Evolutionary conservation across 2,888 invertebrate species (phyloP).

Genomic region (Synanthedon vespiformis): DNA sequence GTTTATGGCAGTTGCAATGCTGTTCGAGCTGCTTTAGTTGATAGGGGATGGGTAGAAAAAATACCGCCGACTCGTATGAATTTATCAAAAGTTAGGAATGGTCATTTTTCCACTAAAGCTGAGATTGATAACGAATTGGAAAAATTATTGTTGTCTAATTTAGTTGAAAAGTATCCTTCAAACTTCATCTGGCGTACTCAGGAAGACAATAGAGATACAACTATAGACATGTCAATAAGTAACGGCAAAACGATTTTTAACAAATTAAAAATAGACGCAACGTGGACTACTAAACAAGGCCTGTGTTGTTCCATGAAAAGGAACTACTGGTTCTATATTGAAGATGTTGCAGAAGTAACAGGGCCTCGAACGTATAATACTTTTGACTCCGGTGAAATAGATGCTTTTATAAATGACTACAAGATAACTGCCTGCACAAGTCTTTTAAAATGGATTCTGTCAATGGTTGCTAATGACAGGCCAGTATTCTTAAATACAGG

Average conservation of each 20-base stretch:
- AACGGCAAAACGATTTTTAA: constrained; percentile 37
- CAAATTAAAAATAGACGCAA: constrained; percentile 41
- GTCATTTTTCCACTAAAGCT: constrained; percentile 21
- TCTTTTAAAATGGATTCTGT: constrained; percentile 73
- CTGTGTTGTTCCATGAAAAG: constrained; percentile 68
- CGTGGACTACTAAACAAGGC: constrained; percentile 59
- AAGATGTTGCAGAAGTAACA: constrained; percentile 72
- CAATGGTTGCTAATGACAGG: constrained; percentile 42
- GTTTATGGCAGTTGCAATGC: constrained; percentile 63
- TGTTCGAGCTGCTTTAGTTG: constrained; percentile 70
- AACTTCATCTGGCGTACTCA: constrained; percentile 50
- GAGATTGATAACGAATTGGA: constrained; percentile 42
- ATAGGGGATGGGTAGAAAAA: constrained; percentile 82
- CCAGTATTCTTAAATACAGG: constrained; percentile 65
- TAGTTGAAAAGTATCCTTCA: constrained; percentile 40
- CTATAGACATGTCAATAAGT: constrained; percentile 26
- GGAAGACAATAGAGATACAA: constrained; percentile 22
- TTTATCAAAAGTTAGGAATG: constrained; percentile 38
- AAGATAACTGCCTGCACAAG: constrained; percentile 83
- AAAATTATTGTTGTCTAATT: constrained; percentile 46
- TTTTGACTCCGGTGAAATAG: constrained; percentile 65
- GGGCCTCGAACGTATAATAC: constrained; percentile 81
- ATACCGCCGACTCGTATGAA: constrained; percentile 51
- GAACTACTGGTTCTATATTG: constrained; percentile 74
- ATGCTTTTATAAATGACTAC: constrained; percentile 78